Evolutionary conservation across 2,888 invertebrate species (phyloP), one percentile per base, ranked within the genome.

Genomic region (Nasonia oneida): DNA sequence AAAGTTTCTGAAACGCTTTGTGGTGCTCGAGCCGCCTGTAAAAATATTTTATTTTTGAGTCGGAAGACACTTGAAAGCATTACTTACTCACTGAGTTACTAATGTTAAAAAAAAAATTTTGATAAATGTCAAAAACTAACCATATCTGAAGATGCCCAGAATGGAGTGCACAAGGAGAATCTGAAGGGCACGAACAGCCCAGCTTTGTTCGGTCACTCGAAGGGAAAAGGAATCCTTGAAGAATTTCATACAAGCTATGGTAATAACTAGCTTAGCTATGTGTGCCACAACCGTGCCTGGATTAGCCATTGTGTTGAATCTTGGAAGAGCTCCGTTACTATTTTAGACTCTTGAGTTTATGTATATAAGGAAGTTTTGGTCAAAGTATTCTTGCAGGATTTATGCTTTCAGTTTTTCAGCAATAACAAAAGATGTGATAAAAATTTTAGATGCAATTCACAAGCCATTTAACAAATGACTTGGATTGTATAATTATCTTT

Each of bases 101-200:
- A 42, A 42, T 8, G 10, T 42, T 42, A 8, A 8, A 8, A 8
- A 42, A 42, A 42, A 42, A 42, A 10, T 12, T 47, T 33, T 14
- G 23, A 61, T 5, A 61, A 6, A 1, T 23, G 3, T 61, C 6
- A 61, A 61, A 29, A 67, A 77, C 89, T 91, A 90, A 93, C 93
- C 93, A 84, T 90, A 93, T 89, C 93, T 90, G 82, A 93, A 84
- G 50, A 92, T 89, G 61, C 93, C 93, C 23, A 93, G 83, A 86
- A 92, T 82, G 23, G 93, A 93, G 87, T 93, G 93, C 14, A 90
- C 86, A 74, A 93, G 88, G 74, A 92, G 88, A 81, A 93, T 91
- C 89, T 92, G 92, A 86, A 91, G 91, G 80, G 92, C 93, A 87
- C 92, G 88, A 61, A 91, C 88, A 70, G 91, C 91, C 93, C 93